Evolutionary conservation across 2,113 vertebrate species (phyloP).

Genomic region (Thinocorus orbignyianus): DNA sequence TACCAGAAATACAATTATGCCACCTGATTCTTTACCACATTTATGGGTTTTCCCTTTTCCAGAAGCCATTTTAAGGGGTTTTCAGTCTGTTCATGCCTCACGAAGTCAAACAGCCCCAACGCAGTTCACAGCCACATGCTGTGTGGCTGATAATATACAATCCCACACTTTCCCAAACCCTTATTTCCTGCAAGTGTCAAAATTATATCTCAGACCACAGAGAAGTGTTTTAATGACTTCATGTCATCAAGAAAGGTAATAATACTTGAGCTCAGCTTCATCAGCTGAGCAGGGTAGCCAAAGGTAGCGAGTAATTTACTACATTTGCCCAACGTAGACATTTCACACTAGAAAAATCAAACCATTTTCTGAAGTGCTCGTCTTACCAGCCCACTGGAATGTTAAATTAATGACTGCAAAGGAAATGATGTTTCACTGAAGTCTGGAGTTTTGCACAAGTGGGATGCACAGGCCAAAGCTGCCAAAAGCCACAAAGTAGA

Average conservation of each 20-base stretch:
- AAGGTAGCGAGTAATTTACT: constrained; percentile 10
- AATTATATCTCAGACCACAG: constrained; percentile 24
- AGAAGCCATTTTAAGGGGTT: not conserved
- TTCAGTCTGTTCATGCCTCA: not conserved
- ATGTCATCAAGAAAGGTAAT: constrained; percentile 24
- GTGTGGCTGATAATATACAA: not conserved
- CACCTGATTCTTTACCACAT: not conserved
- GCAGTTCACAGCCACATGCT: not conserved
- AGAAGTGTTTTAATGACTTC: constrained; percentile 37
- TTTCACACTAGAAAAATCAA: constrained; percentile 31
- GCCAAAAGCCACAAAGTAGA: not conserved
- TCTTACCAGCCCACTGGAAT: not conserved
- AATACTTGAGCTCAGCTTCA: not conserved
- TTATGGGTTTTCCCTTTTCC: not conserved
- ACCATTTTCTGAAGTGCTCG: not conserved
- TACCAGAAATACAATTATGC: not conserved
- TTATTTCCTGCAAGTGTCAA: constrained; percentile 19
- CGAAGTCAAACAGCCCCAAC: not conserved
- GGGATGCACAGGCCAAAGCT: not conserved
- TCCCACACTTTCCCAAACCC: not conserved
- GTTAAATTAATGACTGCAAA: constrained; percentile 3
- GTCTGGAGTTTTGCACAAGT: not conserved
- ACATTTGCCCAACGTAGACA: not conserved
- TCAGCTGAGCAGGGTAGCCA: constrained; percentile 9
- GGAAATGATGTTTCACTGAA: not conserved